Evolutionary conservation across 1,140 invertebrate species (phyloP), one percentile per base, ranked within the genome.

Genomic region (Cydia pomonella): DNA sequence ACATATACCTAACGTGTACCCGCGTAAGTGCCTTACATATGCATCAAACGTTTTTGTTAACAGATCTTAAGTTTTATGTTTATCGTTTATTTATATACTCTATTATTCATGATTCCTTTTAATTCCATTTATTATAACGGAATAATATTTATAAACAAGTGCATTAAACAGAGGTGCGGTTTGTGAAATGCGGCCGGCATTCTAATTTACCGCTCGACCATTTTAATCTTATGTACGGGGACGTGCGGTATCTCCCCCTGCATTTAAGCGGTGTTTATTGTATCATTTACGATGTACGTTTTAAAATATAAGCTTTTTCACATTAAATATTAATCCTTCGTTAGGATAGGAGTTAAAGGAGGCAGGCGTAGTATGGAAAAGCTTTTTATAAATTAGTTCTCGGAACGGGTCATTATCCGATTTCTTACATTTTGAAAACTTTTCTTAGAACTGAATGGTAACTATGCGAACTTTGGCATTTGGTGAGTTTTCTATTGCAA

Each of bases 401-500:
- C 64, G 5, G 10, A 16, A 18, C 33, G n/a, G 29, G 6, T 33
- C 64, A 69, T 33, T 33, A 29, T 27, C 10, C 62, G 12, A 25
- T 13, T 44, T 16, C 13, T 44, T 23, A 63, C 62, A 63, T 13
- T 63, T 13, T 3, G 12, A 5, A 18, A 69, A 69, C 27, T 69
- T 69, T 69, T 69, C 29, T 38, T 76, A 78, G 72, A 77, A 74
- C 76, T 47, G 73, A 72, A 77, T 69, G 73, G 75, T 79, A 80
- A 78, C 76, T 79, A 81, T 80, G 77, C 72, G 79, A 82, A 80
- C 74, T 80, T 80, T 12, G 23, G 53, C 72, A 64, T 33, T 64
- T 79, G 77, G 78, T 73, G 73, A 77, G 74, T 18, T 73, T 75
- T 72, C 73, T 74, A 73, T 82, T 82, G 74, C 76, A 78, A 81